phyloP scores from a whole-genome alignment of 2,113 vertebrate species.

The Heterochromis multidens region DNA sequence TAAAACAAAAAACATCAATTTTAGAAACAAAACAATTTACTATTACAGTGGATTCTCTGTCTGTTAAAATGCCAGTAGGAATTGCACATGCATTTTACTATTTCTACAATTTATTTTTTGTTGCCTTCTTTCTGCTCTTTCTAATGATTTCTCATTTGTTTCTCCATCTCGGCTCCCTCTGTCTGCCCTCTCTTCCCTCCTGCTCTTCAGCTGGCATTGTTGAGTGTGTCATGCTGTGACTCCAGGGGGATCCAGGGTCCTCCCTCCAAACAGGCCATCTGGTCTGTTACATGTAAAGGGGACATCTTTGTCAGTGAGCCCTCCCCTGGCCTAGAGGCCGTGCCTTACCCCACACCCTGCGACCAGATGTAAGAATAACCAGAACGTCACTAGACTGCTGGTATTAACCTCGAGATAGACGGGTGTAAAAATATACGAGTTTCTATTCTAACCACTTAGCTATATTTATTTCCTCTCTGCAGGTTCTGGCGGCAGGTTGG shows the following conservation, averaged over 20 bases:
- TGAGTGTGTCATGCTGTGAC: constrained; percentile 90
- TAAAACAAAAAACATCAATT: not conserved
- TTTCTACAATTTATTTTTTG: not conserved
- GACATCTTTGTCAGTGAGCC: constrained; percentile 97
- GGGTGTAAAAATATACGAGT: not conserved
- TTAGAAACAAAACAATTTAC: not conserved
- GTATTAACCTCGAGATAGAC: not conserved
- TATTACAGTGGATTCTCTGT: not conserved
- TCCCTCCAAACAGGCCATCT: constrained; percentile 90
- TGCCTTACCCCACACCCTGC: constrained; percentile 79
- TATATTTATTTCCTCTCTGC: not conserved
- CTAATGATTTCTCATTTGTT: not conserved
- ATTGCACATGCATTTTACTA: not conserved
- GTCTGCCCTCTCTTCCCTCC: not conserved
- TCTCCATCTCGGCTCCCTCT: not conserved
- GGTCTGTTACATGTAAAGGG: constrained; percentile 95
- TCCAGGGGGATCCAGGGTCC: constrained; percentile 85
- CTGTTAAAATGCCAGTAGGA: not conserved
- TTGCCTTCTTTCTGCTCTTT: not conserved
- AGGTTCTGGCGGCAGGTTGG: constrained; percentile 98
- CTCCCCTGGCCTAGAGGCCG: constrained; percentile 79
- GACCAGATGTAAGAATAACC: constrained; percentile 87
- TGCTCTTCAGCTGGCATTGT: constrained; percentile 81
- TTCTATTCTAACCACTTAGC: not conserved
- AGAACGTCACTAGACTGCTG: not conserved